Conservation (phyloP, 2,888 invertebrate genomes). For the Plemyria rubiginata region DNA sequence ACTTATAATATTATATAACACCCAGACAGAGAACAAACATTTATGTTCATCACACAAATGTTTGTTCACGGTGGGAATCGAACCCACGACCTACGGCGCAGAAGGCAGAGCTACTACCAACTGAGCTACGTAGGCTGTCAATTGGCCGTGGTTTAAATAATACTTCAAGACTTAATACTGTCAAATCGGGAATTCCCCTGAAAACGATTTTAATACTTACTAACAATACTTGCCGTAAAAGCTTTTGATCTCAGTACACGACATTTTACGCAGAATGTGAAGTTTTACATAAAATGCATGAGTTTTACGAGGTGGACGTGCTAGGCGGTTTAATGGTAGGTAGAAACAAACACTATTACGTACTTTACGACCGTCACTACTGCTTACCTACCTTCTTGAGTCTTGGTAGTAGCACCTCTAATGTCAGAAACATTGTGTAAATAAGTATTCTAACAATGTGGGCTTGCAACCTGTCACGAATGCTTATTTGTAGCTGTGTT, state of each 20-base stretch:
- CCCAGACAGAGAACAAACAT: no score
- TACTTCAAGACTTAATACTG: no score
- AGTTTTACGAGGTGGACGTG: slow-evolving; percentile 24
- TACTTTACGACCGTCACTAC: not conserved
- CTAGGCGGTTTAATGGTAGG: slow-evolving; percentile 2
- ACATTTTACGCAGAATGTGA: slow-evolving; percentile 22
- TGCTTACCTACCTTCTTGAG: not conserved
- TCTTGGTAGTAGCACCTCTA: not conserved
- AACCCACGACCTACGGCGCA: no score
- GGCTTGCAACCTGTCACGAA: not conserved
- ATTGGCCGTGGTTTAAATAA: no score
- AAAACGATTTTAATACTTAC: slow-evolving; percentile 15
- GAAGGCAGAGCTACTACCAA: no score
- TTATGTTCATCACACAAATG: no score
- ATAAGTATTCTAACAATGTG: not conserved
- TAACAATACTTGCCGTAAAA: slow-evolving; percentile 20
- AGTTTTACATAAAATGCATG: slow-evolving; percentile 23
- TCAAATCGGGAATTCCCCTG: not conserved
- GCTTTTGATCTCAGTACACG: slow-evolving; percentile 17
- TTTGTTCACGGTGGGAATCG: no score
- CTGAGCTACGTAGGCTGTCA: no score
- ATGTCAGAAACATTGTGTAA: not conserved
- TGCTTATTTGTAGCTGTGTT: no score
- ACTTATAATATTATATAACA: no score
- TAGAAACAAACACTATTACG: slow-evolving; percentile 1